A percentile compares a stretch with the other conserved stretches of the same genome.
Evolutionary conservation across 1,140 invertebrate species (phyloP).

Genomic region (Drosophila lacertosa): DNA sequence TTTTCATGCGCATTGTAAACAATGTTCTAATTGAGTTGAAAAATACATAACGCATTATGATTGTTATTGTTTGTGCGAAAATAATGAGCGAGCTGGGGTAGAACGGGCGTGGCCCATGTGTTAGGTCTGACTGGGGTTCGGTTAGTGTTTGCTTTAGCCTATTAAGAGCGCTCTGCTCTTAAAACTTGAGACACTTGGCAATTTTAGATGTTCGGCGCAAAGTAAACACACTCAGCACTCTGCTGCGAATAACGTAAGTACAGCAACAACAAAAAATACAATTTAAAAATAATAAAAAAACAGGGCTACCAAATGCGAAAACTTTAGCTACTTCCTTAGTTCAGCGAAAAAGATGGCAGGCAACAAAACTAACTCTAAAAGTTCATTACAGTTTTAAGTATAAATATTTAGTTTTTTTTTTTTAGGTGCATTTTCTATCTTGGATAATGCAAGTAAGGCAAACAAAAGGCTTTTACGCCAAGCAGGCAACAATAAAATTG

Average conservation of each 20-base stretch:
- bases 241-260: neutral
- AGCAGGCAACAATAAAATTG: too few relatives aligned
- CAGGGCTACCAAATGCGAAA: constrained; percentile 8
- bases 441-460: too few relatives aligned
- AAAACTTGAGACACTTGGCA: constrained; percentile 60
- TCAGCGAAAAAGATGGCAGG: neutral
- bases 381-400: constrained; percentile 1
- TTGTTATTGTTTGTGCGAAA: constrained; percentile 76
- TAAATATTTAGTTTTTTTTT: neutral
- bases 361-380: neutral
- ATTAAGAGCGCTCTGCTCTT: constrained; percentile 50
- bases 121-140: neutral
- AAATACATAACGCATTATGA: constrained; percentile 77
- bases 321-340: neutral
- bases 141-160: constrained; percentile 66
- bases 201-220: constrained; percentile 45
- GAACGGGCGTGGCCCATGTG: neutral
- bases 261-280: neutral
- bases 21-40: constrained; percentile 82
- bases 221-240: constrained; percentile 50
- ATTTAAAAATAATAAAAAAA: neutral
- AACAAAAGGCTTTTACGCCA: too few relatives aligned
- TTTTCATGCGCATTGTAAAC: constrained; percentile 78
- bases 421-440: too few relatives aligned
- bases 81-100: constrained; percentile 56